Conservation (phyloP, 2,797 vertebrate genomes). For the Anguilla obscura region DNA sequence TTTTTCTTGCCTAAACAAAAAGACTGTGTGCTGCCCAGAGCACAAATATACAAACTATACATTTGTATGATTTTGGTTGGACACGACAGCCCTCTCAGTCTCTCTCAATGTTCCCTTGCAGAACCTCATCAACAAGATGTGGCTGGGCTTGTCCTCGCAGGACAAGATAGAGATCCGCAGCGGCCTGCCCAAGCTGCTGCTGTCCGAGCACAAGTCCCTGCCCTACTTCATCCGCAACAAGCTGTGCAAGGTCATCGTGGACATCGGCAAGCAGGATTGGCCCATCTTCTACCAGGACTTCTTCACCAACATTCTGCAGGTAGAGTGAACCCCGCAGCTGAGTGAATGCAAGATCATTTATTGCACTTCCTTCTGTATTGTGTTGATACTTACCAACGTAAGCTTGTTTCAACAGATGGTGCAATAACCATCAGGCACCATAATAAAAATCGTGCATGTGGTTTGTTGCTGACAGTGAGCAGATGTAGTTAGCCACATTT, state of each 20-base stretch:
- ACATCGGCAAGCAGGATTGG: constrained; percentile 98
- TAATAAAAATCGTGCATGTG: background rate
- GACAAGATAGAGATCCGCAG: constrained; percentile 98
- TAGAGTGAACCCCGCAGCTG: constrained; percentile 47
- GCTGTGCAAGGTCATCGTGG: constrained; percentile 97
- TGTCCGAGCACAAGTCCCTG: constrained; percentile 91
- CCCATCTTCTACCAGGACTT: constrained; percentile 99
- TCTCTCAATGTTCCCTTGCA: constrained; percentile 49
- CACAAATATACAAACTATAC: background rate
- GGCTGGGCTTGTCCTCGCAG: constrained; percentile 92
- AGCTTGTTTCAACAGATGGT: background rate
- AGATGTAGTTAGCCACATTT: background rate
- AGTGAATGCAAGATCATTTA: background rate
- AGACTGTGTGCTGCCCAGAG: background rate
- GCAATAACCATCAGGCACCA: too few species aligned
- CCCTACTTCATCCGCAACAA: constrained; percentile 98
- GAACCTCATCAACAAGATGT: constrained; percentile 99
- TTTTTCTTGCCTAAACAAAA: too few species aligned
- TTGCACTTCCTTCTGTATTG: background rate
- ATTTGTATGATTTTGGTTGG: background rate
- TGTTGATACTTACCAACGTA: background rate
- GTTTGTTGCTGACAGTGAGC: background rate
- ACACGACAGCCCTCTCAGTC: background rate
- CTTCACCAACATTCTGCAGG: constrained; percentile 97
- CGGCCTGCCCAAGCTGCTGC: constrained; percentile 93